phyloP scores from a whole-genome alignment of 2,888 invertebrate genomes.

The Allophyes oxyacanthae region DNA sequence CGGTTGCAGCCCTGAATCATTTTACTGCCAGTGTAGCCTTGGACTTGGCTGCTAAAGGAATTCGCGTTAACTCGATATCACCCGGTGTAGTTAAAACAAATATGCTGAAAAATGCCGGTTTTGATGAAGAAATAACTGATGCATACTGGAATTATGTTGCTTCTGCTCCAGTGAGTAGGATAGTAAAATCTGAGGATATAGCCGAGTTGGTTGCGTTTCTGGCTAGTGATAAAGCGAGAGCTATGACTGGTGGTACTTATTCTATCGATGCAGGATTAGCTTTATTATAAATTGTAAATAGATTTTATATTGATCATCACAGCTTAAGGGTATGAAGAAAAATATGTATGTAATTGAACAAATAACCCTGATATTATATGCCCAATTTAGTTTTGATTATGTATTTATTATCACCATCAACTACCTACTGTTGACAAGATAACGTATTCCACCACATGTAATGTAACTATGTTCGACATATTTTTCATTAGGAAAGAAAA shows the following conservation, averaged over 20 bases:
- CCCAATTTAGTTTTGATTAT: conserved; percentile 6
- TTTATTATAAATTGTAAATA: conserved; percentile 10
- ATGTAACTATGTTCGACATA: conserved; percentile 2
- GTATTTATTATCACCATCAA: not conserved
- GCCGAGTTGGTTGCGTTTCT: conserved; percentile 64
- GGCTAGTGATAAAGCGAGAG: conserved; percentile 68
- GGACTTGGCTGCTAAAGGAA: conserved; percentile 88
- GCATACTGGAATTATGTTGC: conserved; percentile 26
- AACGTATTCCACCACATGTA: conserved; percentile 1
- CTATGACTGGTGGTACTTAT: conserved; percentile 66
- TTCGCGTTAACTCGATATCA: conserved; percentile 92
- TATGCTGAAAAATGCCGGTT: conserved; percentile 49
- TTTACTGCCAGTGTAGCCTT: conserved; percentile 93
- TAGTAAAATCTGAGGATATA: conserved; percentile 61
- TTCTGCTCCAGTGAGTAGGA: conserved; percentile 45
- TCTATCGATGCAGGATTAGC: conserved; percentile 56
- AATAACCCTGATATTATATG: not conserved
- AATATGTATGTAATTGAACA: not conserved
- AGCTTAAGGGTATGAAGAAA: not conserved
- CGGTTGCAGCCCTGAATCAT: conserved; percentile 93
- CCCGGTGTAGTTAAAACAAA: conserved; percentile 91
- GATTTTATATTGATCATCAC: not conserved
- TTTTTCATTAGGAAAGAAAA: conserved; percentile 27
- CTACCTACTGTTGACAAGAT: conserved; percentile 4
- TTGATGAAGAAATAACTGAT: conserved; percentile 47